Conservation (phyloP, 2,888 invertebrate species). For the Drosophila rellima region DNA sequence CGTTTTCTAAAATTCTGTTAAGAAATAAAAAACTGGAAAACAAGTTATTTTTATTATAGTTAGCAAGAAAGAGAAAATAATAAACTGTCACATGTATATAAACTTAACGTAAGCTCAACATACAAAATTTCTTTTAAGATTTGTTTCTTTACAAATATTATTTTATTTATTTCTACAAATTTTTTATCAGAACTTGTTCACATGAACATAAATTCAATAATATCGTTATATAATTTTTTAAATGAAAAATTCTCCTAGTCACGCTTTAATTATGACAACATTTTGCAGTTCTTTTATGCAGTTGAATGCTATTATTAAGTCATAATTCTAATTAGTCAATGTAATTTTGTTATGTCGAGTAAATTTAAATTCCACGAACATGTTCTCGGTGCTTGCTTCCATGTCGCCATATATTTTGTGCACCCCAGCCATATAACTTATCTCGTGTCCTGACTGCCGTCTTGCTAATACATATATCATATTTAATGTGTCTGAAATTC, state of each 20-base stretch:
- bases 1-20: too few species aligned
- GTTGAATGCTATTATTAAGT: constrained; percentile 7
- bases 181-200: constrained; percentile 13
- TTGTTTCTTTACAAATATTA: background rate
- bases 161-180: background rate
- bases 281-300: background rate
- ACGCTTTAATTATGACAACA: constrained; percentile 1
- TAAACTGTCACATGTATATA: background rate
- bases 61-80: too few species aligned
- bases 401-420: constrained; percentile 38
- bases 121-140: background rate
- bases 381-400: constrained; percentile 6
- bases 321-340: constrained; percentile 29
- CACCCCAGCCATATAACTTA: constrained; percentile 59
- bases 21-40: too few species aligned
- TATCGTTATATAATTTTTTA: constrained; percentile 16
- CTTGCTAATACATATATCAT: constrained; percentile 70
- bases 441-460: constrained; percentile 67
- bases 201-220: constrained; percentile 32
- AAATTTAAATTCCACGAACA: constrained; percentile 23
- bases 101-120: background rate
- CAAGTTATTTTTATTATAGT: too few species aligned
- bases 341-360: constrained; percentile 3
- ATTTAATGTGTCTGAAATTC: constrained; percentile 77
- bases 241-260: background rate